Percentiles rank a stretch among this genome's conserved stretches.
Evolutionary conservation across 2,888 invertebrate species (phyloP).

Genomic region (Brachyptera putata): DNA sequence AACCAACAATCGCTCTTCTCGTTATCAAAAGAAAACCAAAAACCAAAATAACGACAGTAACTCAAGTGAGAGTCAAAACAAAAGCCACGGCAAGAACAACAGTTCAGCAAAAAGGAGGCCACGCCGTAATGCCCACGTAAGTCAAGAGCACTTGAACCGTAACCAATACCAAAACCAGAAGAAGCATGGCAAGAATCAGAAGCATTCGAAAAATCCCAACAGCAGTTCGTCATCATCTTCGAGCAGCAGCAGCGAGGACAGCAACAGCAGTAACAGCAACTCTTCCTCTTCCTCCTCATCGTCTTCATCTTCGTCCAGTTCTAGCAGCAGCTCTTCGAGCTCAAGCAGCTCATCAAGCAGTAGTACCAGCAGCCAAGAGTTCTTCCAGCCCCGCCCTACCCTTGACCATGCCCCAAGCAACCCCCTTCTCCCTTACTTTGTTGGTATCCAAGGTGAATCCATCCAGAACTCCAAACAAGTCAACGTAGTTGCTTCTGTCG

Average conservation of each 20-base stretch:
- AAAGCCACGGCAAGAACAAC: background rate
- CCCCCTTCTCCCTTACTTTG: conserved; percentile 40
- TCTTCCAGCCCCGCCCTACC: conserved; percentile 25
- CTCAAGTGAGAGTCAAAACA: background rate
- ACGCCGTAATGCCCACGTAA: background rate
- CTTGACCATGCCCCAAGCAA: conserved; percentile 27
- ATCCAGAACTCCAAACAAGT: conserved; percentile 41
- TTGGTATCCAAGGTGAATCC: conserved; percentile 49
- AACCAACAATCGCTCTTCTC: background rate
- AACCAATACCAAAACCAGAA: background rate
- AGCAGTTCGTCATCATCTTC: conserved; percentile 36
- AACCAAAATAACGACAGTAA: background rate
- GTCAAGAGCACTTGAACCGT: background rate
- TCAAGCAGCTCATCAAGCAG: conserved; percentile 11
- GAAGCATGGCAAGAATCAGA: background rate
- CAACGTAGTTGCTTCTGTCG: conserved; percentile 39
- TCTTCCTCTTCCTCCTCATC: conserved; percentile 14
- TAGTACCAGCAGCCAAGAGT: conserved; percentile 20
- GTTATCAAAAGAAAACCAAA: background rate
- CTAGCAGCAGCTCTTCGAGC: background rate
- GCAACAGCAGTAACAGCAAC: conserved; percentile 6
- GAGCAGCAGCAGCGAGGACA: conserved; percentile 23
- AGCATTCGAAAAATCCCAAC: conserved; percentile 31
- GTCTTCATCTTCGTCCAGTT: background rate
- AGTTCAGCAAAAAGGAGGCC: background rate